These are phyloP conservation scores for Drosophila suboccidentalis DNA, from an alignment of 2,888 invertebrate genomes.

Conservation along the genomic window DNA sequence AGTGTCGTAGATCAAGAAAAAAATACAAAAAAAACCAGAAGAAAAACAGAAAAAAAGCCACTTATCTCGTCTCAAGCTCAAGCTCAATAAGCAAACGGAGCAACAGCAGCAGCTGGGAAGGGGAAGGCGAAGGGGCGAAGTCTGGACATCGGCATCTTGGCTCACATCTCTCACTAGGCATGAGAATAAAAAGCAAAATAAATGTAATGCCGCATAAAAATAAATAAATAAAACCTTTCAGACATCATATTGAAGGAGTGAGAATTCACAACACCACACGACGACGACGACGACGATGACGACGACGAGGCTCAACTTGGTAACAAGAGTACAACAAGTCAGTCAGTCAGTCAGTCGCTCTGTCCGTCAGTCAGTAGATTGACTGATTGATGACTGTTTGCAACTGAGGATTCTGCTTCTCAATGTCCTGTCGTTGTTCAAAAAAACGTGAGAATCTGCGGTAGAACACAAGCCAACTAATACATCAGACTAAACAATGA, in stretches of 20 bases:
- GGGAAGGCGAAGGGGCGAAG: conserved; percentile 27
- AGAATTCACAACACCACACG: conserved; percentile 11
- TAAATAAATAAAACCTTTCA: conserved; percentile 70
- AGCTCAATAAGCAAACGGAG: conserved; percentile 59
- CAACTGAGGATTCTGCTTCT: not conserved
- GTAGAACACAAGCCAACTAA: conserved; percentile 17
- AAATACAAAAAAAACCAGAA: conserved; percentile 8
- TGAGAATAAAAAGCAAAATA: conserved; percentile 71
- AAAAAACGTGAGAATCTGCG: conserved; percentile 30
- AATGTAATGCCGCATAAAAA: conserved; percentile 74
- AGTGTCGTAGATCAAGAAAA: conserved; percentile 71
- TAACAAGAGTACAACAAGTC: conserved; percentile 21
- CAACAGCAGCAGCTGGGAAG: conserved; percentile 9
- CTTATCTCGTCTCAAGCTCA: conserved; percentile 70
- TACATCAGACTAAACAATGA: conserved; percentile 26
- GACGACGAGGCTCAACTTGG: not conserved
- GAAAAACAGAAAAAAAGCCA: conserved; percentile 49
- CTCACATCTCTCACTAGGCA: conserved; percentile 58
- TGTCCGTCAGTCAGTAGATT: conserved; percentile 37
- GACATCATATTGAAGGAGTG: conserved; percentile 28
- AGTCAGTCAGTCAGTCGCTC: conserved; percentile 6
- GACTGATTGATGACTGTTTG: conserved; percentile 49
- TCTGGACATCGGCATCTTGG: conserved; percentile 23
- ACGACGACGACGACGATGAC: too few species aligned
- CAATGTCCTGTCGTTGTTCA: conserved; percentile 22